Evolutionary conservation across 1,140 invertebrate species (phyloP).

Genomic region (Procambarus clarkii): DNA sequence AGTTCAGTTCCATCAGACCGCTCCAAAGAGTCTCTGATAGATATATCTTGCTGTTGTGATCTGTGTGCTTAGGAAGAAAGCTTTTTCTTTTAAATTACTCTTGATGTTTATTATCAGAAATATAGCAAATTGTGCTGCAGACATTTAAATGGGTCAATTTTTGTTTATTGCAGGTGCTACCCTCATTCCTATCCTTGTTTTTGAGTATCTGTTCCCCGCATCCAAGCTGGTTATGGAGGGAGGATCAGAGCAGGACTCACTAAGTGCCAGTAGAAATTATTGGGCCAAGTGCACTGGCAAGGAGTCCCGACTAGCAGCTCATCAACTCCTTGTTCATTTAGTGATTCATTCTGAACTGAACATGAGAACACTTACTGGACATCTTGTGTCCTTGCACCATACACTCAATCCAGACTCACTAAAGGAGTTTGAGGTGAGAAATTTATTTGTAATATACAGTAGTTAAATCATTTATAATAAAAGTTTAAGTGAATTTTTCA

Average conservation of each 20-base stretch:
- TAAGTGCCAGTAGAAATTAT: conserved; percentile 61
- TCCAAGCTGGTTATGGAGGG: conserved; percentile 76
- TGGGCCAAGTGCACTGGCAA: conserved; percentile 76
- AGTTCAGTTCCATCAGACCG: no score
- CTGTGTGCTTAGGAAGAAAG: no score
- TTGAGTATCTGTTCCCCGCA: conserved; percentile 79
- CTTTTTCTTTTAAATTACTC: no score
- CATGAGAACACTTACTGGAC: conserved; percentile 75
- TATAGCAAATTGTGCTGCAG: neutral
- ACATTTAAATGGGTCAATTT: neutral
- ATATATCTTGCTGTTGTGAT: no score
- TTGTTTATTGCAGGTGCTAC: conserved; percentile 74
- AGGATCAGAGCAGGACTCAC: conserved; percentile 45
- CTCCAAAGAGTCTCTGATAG: no score
- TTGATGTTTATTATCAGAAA: neutral
- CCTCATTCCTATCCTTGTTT: conserved; percentile 76
- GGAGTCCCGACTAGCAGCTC: conserved; percentile 77
- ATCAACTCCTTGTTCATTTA: conserved; percentile 78
- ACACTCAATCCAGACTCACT: conserved; percentile 76
- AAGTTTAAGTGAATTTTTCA: no score
- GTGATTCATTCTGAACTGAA: conserved; percentile 75
- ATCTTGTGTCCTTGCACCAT: conserved; percentile 78
- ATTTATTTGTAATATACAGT: neutral
- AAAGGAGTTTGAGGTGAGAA: conserved; percentile 75
- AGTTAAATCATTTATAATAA: no score